Evolutionary conservation across 2,888 invertebrate genomes (phyloP), one percentile per base, ranked within the genome.

Genomic region (Thereva nobilitata): DNA sequence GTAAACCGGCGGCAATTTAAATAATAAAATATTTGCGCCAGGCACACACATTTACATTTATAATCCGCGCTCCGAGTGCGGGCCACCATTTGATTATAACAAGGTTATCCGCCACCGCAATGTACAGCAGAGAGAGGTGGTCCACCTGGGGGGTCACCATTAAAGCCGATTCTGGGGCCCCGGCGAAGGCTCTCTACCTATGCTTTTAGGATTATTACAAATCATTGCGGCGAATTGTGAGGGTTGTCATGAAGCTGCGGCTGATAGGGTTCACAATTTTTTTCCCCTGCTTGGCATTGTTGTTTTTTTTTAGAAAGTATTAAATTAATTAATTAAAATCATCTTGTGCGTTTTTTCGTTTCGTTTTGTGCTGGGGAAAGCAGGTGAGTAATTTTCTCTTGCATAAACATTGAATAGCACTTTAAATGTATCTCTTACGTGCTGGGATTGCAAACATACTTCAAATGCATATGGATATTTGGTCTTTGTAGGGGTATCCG

Each of bases 21-120:
- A 70, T 70, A 70, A 66, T 59, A 66, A 70, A 68, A 70, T 70
- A 70, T 70, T 70, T 70, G 68, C 70, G 37, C 47, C 47, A 42
- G 38, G 67, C 54, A 68, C 68, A 66, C 65, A 70, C 66, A 68
- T 70, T 70, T 70, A 59, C 67, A 70, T 67, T 66, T 61, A 70
- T 70, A 67, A 70, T 67, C 69, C 57, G 57, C 40, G 56, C 44
- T 57, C 53, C 10, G 52, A 45, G 57, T 49, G 49, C 49, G 49
- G 59, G 38, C 59, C 59, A 59, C 49, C 59, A 59, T 59, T 59
- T 59, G 59, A 59, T 59, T 59, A 59, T 59, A 49, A 59, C 47
- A 59, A 6, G 5, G 47, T n/a, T 47, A n/a, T 47, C n/a, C 7
- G 34, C 42, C 34, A 34, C 37, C 23, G n/a, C 34, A 37, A 8